Evolutionary conservation across 2,113 vertebrate species (phyloP).

Genomic region (Noctilio leporinus): DNA sequence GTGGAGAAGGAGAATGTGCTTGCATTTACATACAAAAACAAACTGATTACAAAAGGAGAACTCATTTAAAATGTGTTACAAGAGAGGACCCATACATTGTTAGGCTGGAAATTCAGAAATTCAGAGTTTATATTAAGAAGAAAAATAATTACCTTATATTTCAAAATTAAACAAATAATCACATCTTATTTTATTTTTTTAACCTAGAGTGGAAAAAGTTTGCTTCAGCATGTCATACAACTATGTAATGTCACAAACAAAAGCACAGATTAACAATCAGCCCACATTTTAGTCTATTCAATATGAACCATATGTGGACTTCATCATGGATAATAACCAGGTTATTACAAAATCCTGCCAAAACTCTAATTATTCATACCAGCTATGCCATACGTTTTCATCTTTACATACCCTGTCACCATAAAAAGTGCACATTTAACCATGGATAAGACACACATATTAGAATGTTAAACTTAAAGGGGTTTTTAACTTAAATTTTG

Average conservation of each 20-base stretch:
- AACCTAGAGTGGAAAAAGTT: background rate
- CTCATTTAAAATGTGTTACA: background rate
- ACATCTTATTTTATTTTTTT: background rate
- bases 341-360: background rate
- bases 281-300: background rate
- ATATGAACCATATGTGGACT: background rate
- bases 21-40: background rate
- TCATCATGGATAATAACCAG: background rate
- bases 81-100: background rate
- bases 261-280: background rate
- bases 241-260: background rate
- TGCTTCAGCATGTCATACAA: background rate
- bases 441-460: background rate
- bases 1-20: background rate
- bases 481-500: background rate
- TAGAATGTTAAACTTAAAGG: background rate
- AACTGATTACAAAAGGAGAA: background rate
- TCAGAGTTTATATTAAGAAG: background rate
- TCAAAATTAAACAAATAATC: background rate
- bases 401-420: background rate
- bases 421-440: background rate
- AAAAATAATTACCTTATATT: background rate
- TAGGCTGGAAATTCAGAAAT: conserved; percentile 1
- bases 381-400: background rate
- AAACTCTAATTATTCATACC: background rate